phyloP scores from a whole-genome alignment of 2,113 vertebrate genomes.

The Apodemus sylvaticus region DNA sequence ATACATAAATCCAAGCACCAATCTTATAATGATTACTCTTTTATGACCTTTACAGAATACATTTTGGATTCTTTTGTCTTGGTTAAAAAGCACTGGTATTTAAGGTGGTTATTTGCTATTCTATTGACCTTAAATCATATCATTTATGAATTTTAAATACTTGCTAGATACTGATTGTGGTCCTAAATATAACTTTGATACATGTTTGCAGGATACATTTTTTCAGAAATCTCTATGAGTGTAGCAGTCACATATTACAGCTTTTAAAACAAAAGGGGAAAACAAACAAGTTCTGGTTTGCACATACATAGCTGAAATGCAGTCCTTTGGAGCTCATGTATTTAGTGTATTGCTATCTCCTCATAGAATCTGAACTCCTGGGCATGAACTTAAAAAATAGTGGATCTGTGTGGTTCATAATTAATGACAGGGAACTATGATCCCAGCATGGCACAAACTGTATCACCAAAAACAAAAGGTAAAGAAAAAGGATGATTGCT shows the following conservation, averaged over 20 bases:
- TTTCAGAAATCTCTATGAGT: conserved; percentile 24
- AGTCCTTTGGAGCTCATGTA: conserved; percentile 57
- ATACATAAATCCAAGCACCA: background rate
- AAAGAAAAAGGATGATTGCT: conserved; percentile 84
- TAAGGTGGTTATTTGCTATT: background rate
- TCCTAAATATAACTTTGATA: conserved; percentile 28
- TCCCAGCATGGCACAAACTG: conserved; percentile 79
- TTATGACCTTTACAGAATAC: background rate
- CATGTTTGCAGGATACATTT: conserved; percentile 39
- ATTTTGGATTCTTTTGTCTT: background rate
- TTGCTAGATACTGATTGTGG: background rate
- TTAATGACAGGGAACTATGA: conserved; percentile 86
- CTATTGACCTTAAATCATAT: background rate
- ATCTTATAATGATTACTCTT: background rate
- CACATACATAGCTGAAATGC: conserved; percentile 67
- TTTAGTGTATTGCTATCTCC: conserved; percentile 55
- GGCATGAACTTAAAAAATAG: conserved; percentile 40
- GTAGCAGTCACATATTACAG: conserved; percentile 65
- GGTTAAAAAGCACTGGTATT: background rate
- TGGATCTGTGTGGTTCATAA: conserved; percentile 81
- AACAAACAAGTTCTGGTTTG: conserved; percentile 64
- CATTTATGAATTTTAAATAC: background rate
- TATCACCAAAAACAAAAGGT: conserved; percentile 82
- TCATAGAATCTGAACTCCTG: conserved; percentile 73
- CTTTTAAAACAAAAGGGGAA: conserved; percentile 77